A percentile compares a stretch with the other conserved stretches of the same genome.
phyloP scores from a whole-genome alignment of 2,113 vertebrate genomes.

The Brachyistius frenatus region DNA sequence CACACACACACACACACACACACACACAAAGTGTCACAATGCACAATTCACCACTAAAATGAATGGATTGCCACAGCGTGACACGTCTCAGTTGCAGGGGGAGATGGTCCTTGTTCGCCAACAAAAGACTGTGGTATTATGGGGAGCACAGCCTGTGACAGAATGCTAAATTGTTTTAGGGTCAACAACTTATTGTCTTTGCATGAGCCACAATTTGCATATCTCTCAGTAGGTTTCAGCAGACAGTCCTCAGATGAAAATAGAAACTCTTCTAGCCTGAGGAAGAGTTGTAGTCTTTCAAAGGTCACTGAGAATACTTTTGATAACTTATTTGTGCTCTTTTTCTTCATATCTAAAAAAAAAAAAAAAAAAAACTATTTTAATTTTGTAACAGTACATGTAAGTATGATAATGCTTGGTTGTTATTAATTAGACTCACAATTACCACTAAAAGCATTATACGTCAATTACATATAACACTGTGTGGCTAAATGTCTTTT shows the following conservation, averaged over 20 bases:
- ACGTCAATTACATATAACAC: slow-evolving; percentile 5
- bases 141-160: slow-evolving; percentile 82
- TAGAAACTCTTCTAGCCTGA: not conserved
- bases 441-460: slow-evolving; percentile 27
- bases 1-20: slow-evolving; percentile 51
- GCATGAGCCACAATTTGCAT: slow-evolving; percentile 72
- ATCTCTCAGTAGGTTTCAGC: slow-evolving; percentile 43
- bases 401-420: slow-evolving; percentile 6
- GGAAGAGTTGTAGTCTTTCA: not conserved
- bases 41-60: slow-evolving; percentile 87
- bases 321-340: slow-evolving; percentile 10
- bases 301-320: slow-evolving; percentile 22
- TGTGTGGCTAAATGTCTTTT: not conserved
- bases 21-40: slow-evolving; percentile 63
- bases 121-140: slow-evolving; percentile 87
- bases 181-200: slow-evolving; percentile 86
- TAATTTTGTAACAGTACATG: not conserved
- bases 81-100: slow-evolving; percentile 84
- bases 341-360: not conserved
- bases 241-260: slow-evolving; percentile 34
- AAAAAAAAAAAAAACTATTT: not conserved
- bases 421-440: slow-evolving; percentile 29
- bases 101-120: slow-evolving; percentile 81
- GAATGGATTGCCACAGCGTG: slow-evolving; percentile 90
- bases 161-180: slow-evolving; percentile 88